Base-by-base conservation (phyloP, 2,888 invertebrate genomes). In the Stegophylla sp. region DNA sequence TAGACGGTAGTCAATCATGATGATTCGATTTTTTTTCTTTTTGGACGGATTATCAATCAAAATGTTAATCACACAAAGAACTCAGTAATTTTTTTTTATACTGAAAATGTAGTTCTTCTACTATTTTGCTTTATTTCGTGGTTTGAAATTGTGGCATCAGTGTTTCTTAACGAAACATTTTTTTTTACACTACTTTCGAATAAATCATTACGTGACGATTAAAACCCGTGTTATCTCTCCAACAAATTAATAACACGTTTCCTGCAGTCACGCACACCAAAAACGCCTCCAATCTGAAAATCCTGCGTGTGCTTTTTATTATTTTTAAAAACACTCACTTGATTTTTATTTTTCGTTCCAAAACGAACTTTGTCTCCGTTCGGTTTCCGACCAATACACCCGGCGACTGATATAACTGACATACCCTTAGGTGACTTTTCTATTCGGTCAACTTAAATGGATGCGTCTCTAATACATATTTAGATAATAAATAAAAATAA, bases 251-350 rank as follows among this genome's bases (percentile, higher is more conserved):
- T 72, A 23, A 56, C 23, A 43, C 9, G 56, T 59, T 43, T 17
- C 4, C 34, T 34, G 20, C 26, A 53, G 71, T 69, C 48, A 51
- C 69, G 53, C 71, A 72, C 71, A 10, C 34, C 7, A 34, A 34
- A 34, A 41, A 41, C 34, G 23, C 41, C 12, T 71, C 56, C 43
- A 43, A 72, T 43, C 10, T 17, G 5, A 43, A 56, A 72, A 56
- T 41, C 12, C 28, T 69, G n/a, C 20, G 12, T 48, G 5, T 56
- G 41, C 20, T 71, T 20, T 53, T 45, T 26, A n/a, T 41, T 41
- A 4, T 0, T 56, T 71, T 71, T 3, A 23, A 34, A 20, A 53
- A 34, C 53, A 69, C 67, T 71, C 23, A 43, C 56, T 13, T 45
- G 2, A 45, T 45, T 45, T 45, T 45, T 26, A 20, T 20, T 43